Evolutionary conservation across 2,888 invertebrate genomes (phyloP).

Genomic region (Pachycephus smyrnensis): DNA sequence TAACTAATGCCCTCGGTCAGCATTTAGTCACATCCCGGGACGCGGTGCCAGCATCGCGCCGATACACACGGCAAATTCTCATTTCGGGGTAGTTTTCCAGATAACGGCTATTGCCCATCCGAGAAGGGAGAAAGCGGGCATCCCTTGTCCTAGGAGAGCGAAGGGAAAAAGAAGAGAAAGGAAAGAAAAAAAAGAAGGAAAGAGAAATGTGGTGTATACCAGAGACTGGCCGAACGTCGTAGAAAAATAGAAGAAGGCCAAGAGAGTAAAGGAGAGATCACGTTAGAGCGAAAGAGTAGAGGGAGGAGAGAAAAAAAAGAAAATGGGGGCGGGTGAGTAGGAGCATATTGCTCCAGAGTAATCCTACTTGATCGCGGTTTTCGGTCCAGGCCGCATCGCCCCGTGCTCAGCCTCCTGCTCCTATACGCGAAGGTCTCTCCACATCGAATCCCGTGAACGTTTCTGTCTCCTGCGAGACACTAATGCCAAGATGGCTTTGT

Average conservation of each 20-base stretch:
- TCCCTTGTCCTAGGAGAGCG: conserved; percentile 9
- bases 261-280: conserved; percentile 12
- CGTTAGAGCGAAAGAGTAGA: conserved; percentile 17
- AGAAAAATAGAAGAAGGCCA: neutral
- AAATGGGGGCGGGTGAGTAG: conserved; percentile 30
- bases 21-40: conserved; percentile 45
- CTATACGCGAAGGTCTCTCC: conserved; percentile 21
- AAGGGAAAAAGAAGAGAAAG: conserved; percentile 20
- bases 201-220: conserved; percentile 5
- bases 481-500: conserved; percentile 37
- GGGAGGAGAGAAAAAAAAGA: conserved; percentile 27
- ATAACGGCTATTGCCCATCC: conserved; percentile 54
- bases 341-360: conserved; percentile 62
- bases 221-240: too few species aligned
- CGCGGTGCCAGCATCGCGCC: conserved; percentile 26
- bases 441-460: conserved; percentile 22
- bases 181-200: conserved; percentile 26
- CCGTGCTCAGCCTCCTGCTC: conserved; percentile 30
- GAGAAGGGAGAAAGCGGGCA: conserved; percentile 28
- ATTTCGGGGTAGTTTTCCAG: conserved; percentile 48
- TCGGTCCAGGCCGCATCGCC: conserved; percentile 42
- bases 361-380: conserved; percentile 66
- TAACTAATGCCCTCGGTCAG: conserved; percentile 49
- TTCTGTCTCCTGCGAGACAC: conserved; percentile 38
- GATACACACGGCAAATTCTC: conserved; percentile 50